phyloP scores from a whole-genome alignment of 1,140 invertebrate species.

The Zophobas atratus region DNA sequence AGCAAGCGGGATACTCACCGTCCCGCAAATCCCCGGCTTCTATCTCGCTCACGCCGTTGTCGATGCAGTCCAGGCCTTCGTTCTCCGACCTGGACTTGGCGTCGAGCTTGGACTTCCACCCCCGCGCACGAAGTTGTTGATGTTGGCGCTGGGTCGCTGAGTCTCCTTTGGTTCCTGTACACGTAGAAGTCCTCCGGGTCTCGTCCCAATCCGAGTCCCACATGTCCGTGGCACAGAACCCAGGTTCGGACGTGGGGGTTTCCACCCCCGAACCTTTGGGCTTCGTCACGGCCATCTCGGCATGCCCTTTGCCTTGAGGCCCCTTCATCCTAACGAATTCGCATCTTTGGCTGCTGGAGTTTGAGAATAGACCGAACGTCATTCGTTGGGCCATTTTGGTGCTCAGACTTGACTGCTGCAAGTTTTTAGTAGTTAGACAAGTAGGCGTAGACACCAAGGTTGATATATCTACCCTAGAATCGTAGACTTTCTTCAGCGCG shows the following conservation, averaged over 20 bases:
- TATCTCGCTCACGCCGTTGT: constrained; percentile 89
- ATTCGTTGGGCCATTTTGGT: constrained; percentile 96
- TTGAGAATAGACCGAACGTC: constrained; percentile 93
- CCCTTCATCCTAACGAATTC: constrained; percentile 99
- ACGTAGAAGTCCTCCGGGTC: constrained; percentile 87
- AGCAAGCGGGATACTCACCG: constrained; percentile 75
- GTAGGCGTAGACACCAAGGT: neutral
- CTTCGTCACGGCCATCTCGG: constrained; percentile 97
- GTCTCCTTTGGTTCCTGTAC: constrained; percentile 84
- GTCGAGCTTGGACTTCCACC: constrained; percentile 79
- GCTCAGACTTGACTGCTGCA: constrained; percentile 90
- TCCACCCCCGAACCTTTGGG: constrained; percentile 92
- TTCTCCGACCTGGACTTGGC: constrained; percentile 92
- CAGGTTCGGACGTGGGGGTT: constrained; percentile 95
- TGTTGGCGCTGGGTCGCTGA: constrained; percentile 94
- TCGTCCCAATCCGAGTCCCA: constrained; percentile 91
- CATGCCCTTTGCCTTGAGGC: constrained; percentile 95
- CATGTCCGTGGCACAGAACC: constrained; percentile 85
- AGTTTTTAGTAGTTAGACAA: constrained; percentile 27
- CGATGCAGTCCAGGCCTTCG: constrained; percentile 88
- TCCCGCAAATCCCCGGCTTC: constrained; percentile 94
- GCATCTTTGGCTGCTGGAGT: constrained; percentile 85
- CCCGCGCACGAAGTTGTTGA: constrained; percentile 92
- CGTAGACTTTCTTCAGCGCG: constrained; percentile 96
- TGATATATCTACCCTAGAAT: constrained; percentile 85